Evolutionary conservation across 2,888 invertebrate genomes (phyloP).

Genomic region (Cinara cedri): DNA sequence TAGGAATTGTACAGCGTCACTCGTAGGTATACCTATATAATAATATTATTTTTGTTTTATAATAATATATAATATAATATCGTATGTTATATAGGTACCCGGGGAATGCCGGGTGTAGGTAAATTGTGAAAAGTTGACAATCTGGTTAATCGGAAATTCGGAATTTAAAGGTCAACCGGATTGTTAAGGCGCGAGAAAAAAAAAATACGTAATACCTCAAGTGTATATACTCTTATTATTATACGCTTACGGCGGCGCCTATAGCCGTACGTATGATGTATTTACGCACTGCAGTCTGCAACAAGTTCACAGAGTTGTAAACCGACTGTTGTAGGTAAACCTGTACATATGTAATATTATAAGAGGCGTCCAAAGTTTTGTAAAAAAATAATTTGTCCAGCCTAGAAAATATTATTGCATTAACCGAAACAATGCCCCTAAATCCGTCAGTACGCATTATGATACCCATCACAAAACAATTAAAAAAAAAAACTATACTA

Average conservation of each 20-base stretch:
- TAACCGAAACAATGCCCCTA: no score
- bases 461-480: no score
- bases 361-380: background rate
- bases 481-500: no score
- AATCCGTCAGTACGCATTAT: no score
- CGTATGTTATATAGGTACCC: background rate
- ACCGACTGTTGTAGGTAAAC: background rate
- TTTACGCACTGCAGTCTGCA: background rate
- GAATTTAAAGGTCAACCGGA: constrained; percentile 56
- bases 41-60: constrained; percentile 32
- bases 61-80: constrained; percentile 16
- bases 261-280: background rate
- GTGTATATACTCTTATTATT: no score
- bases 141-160: constrained; percentile 55
- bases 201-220: constrained; percentile 28
- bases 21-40: background rate
- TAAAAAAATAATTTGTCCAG: no score
- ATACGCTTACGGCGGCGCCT: background rate
- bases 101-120: constrained; percentile 1
- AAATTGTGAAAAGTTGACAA: constrained; percentile 53
- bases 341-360: background rate
- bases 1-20: no score
- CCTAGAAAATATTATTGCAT: no score
- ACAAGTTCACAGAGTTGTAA: background rate
- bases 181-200: constrained; percentile 46